phyloP scores from a whole-genome alignment of 2,113 vertebrate species.

The Herpetotheres cachinnans region DNA sequence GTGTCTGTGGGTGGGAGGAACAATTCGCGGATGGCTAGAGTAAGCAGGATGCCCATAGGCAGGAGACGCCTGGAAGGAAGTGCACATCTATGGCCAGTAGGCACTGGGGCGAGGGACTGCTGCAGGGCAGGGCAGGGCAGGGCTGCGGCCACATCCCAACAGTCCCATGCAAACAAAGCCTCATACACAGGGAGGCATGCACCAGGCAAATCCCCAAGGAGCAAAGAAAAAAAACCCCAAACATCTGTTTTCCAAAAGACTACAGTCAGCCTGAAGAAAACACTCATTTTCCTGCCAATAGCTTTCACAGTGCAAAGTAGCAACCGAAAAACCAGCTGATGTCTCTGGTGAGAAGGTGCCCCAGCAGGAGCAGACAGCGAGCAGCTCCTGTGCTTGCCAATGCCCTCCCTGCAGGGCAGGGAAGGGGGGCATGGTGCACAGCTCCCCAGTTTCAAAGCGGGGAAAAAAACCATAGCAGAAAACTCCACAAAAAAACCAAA shows the following conservation, averaged over 20 bases:
- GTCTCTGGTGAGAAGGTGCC: neutral
- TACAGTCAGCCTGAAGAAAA: neutral
- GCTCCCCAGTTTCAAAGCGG: neutral
- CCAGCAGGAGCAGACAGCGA: neutral
- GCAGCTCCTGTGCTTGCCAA: neutral
- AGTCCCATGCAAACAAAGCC: neutral
- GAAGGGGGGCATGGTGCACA: neutral
- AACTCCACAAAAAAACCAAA: neutral
- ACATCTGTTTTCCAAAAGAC: neutral
- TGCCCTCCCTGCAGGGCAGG: neutral
- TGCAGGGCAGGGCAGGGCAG: neutral
- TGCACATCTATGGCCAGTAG: rapidly evolving
- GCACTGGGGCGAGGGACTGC: neutral
- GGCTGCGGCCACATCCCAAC: rapidly evolving
- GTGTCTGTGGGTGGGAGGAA: neutral
- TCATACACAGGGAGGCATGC: neutral
- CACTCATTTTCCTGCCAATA: neutral
- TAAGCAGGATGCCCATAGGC: neutral
- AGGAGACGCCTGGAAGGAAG: neutral
- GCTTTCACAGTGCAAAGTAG: neutral
- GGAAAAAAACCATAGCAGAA: neutral
- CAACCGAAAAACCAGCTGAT: neutral
- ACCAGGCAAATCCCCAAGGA: neutral
- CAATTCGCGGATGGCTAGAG: neutral
- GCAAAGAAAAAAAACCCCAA: neutral